Base-by-base conservation (phyloP, 2,113 vertebrate species). In the Microcebus ravelobensis region DNA sequence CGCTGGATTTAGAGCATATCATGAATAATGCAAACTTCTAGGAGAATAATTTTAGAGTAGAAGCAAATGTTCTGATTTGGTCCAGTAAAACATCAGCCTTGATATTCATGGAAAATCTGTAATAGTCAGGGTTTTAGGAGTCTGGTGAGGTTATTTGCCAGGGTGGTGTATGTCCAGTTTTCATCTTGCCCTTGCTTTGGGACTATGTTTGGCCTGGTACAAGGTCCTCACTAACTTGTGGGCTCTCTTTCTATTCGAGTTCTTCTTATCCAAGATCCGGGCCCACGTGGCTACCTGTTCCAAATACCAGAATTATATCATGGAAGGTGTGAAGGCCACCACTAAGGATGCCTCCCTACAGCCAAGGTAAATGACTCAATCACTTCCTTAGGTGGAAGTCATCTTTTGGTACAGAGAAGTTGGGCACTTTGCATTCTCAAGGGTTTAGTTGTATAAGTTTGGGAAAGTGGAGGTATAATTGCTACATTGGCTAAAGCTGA, bases 261-360 rank as follows among this genome's bases (percentile, higher is more conserved):
- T 99, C 96, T 98, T 98, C 71, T 98, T 99, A 11, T 99, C 99
- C 91, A 99, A 99, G 98, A 99, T 99, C 99, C 99, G 99, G 82
- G 98, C 98, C 89, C 99, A 99, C 29, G 99, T 99, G 1, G 99
- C 99, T 77, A 94, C 98, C 39, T 99, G 99, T 98, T 98, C 99
- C 68, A 99, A 99, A 96, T 99, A 99, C 98, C 99, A 99, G 98
- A 99, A 98, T 42, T 99, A 99, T 79, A 99, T 99, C 84, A 99
- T 99, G 98, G 99, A 99, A 96, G 99, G 99, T 0, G 99, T 99
- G 94, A 99, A 99, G 91, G 99, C 99, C 57, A 99, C 99, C 42
- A 99, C 99, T 61, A 99, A 99, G 98, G 99, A 99, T 91, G 99
- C 99, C 50, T 98, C 99, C 84, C 98, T 98, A 95, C 98, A 98